Evolutionary conservation across 2,888 invertebrate species (phyloP).

Genomic region (Atherix ibis): DNA sequence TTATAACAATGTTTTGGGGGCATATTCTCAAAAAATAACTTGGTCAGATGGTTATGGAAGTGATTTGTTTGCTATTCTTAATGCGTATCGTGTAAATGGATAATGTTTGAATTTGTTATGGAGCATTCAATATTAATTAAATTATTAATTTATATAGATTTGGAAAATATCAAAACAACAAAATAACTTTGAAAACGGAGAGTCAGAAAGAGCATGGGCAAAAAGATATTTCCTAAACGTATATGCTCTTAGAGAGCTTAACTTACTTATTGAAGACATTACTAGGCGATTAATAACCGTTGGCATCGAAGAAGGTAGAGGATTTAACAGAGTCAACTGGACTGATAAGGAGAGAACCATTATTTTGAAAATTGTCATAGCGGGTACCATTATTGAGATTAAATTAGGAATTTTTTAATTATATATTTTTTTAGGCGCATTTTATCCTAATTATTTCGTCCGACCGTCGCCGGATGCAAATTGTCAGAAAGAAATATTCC

Average conservation of each 20-base stretch:
- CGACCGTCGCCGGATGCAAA: conserved; percentile 37
- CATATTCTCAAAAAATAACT: conserved; percentile 56
- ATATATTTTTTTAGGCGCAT: conserved; percentile 46
- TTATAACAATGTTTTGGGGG: conserved; percentile 49
- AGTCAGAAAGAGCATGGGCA: conserved; percentile 48
- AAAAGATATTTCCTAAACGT: conserved; percentile 50
- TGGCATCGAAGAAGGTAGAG: conserved; percentile 41
- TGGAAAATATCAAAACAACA: conserved; percentile 48
- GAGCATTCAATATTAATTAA: conserved; percentile 2
- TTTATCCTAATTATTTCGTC: conserved; percentile 84
- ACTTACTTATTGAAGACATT: conserved; percentile 55
- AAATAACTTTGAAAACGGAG: conserved; percentile 37
- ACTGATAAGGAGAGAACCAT: conserved; percentile 38
- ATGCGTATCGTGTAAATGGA: conserved; percentile 52
- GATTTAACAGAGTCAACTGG: conserved; percentile 32
- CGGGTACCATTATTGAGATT: conserved; percentile 15
- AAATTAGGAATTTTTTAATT: no score
- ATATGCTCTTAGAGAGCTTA: conserved; percentile 55
- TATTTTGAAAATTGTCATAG: conserved; percentile 44
- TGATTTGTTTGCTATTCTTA: conserved; percentile 67
- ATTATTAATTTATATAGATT: conserved; percentile 33
- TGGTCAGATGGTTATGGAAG: conserved; percentile 71
- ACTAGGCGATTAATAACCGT: conserved; percentile 41
- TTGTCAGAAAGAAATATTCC: conserved; percentile 50
- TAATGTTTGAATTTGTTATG: conserved; percentile 1